Conservation (phyloP, 2,888 invertebrate genomes). For the Apoda limacodes region DNA sequence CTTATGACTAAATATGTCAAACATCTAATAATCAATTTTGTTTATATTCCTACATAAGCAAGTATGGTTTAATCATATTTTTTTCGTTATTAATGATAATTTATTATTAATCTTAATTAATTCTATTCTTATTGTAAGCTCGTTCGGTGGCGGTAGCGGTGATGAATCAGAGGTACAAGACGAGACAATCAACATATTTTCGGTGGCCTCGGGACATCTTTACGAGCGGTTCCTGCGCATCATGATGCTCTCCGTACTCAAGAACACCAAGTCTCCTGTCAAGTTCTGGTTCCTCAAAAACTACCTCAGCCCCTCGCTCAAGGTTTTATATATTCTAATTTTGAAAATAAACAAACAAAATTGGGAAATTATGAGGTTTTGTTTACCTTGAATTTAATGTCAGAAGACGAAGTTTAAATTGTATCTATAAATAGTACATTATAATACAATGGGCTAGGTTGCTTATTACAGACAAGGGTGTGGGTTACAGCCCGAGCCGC, state of each 20-base stretch:
- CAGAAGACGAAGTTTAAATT: too few species aligned
- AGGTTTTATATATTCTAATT: too few species aligned
- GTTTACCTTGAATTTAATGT: too few species aligned
- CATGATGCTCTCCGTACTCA: constrained; percentile 98
- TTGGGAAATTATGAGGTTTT: too few species aligned
- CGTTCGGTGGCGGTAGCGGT: constrained; percentile 65
- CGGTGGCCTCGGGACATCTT: constrained; percentile 97
- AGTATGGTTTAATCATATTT: too few species aligned
- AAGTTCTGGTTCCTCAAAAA: constrained; percentile 99
- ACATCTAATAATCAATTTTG: not conserved
- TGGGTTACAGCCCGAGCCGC: too few species aligned
- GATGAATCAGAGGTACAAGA: constrained; percentile 73
- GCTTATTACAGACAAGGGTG: too few species aligned
- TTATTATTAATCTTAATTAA: not conserved
- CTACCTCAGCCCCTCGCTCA: constrained; percentile 96
- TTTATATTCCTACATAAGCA: too few species aligned
- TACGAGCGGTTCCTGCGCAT: constrained; percentile 97
- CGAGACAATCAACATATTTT: constrained; percentile 96
- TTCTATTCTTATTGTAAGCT: constrained; percentile 38
- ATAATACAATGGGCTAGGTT: too few species aligned
- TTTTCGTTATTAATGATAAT: not conserved
- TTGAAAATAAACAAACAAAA: too few species aligned
- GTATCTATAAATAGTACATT: too few species aligned
- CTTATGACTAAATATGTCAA: not conserved
- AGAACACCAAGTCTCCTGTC: constrained; percentile 95